Evolutionary conservation across 2,797 vertebrate species (phyloP).

Genomic region (Todus mexicanus): DNA sequence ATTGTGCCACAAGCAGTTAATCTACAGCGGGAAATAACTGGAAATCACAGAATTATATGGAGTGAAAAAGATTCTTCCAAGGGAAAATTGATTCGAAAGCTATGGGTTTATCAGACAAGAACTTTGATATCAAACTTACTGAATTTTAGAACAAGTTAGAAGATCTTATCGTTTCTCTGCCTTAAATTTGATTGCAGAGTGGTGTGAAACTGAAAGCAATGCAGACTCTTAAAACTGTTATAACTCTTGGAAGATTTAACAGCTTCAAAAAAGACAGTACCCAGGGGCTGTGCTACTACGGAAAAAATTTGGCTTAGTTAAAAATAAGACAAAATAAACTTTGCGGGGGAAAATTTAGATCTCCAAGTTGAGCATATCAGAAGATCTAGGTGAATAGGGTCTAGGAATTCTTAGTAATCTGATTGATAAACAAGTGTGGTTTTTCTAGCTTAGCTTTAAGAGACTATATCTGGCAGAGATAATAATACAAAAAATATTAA

Average conservation of each 20-base stretch:
- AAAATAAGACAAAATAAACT: neutral
- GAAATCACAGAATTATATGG: neutral
- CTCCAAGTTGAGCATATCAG: neutral
- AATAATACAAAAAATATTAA: neutral
- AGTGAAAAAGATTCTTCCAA: neutral
- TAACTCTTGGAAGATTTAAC: neutral
- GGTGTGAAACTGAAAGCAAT: neutral
- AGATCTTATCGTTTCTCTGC: neutral
- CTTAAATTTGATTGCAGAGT: neutral
- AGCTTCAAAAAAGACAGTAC: neutral
- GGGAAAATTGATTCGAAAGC: neutral
- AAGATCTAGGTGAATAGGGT: neutral
- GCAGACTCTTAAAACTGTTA: neutral
- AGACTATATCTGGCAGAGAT: neutral
- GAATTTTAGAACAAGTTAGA: neutral
- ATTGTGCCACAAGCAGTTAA: neutral
- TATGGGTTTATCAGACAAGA: neutral
- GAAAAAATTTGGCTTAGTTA: neutral
- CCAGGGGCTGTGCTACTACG: neutral
- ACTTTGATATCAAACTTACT: neutral
- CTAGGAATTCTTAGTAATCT: neutral
- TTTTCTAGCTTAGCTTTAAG: neutral
- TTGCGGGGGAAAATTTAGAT: neutral
- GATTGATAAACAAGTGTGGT: neutral
- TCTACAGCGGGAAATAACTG: neutral